phyloP scores from a whole-genome alignment of 2,113 vertebrate species.

The Vanacampus margaritifer region DNA sequence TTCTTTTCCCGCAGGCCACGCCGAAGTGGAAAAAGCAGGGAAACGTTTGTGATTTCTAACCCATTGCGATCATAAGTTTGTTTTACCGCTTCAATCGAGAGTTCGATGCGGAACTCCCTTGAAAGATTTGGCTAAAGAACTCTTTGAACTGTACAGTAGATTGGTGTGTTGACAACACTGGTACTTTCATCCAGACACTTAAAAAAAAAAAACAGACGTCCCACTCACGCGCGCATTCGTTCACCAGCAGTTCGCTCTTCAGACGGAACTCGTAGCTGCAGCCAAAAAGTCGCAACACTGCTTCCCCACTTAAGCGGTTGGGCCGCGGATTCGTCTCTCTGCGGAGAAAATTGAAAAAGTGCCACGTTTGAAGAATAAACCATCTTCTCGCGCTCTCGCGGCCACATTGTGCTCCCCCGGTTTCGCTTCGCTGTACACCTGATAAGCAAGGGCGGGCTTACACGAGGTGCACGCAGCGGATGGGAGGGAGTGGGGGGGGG shows the following conservation, averaged over 20 bases:
- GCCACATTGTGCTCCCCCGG: slow-evolving; percentile 13
- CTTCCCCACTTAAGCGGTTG: slow-evolving; percentile 12
- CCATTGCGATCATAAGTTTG: background rate
- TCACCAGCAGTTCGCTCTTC: slow-evolving; percentile 41
- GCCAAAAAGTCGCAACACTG: slow-evolving; percentile 6
- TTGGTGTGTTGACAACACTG: slow-evolving; percentile 31
- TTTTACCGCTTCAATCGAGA: background rate
- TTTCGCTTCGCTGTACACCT: slow-evolving; percentile 27
- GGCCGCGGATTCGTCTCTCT: slow-evolving; percentile 29
- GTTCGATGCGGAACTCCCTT: background rate
- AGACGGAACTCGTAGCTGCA: slow-evolving; percentile 15
- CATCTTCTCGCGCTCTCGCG: background rate
- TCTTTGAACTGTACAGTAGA: background rate
- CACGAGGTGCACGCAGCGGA: slow-evolving; percentile 22
- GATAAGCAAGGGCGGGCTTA: slow-evolving; percentile 28
- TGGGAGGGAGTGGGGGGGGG: slow-evolving; percentile 3
- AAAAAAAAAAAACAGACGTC: slow-evolving; percentile 59
- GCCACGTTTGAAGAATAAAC: slow-evolving; percentile 45
- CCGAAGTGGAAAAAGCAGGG: slow-evolving; percentile 7
- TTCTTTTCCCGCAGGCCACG: slow-evolving; percentile 1
- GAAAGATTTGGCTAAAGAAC: background rate
- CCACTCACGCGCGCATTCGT: slow-evolving; percentile 20
- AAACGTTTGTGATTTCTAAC: background rate
- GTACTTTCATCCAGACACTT: slow-evolving; percentile 28
- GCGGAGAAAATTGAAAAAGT: slow-evolving; percentile 45